phyloP scores from a whole-genome alignment of 35 echinoderm and acorn worm species.

The Holothuria glaberrima region DNA sequence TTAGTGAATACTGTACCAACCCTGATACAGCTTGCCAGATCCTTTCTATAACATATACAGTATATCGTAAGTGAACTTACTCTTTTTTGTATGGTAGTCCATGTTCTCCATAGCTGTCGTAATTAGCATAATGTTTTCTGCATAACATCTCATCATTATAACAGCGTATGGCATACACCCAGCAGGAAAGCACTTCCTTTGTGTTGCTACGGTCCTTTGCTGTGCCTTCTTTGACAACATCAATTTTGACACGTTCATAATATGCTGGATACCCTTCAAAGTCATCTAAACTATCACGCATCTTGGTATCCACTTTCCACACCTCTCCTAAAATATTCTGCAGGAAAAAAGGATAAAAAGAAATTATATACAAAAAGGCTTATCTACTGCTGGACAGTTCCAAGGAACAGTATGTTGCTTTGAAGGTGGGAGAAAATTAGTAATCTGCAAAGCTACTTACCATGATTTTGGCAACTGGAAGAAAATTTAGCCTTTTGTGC shows the following conservation, averaged over 20 bases:
- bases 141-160: not conserved
- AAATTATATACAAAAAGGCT: not conserved
- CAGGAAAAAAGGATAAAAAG: not conserved
- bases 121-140: not conserved
- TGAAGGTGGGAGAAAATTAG: too few species aligned
- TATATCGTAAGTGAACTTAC: constrained; percentile 44
- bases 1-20: too few species aligned
- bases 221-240: not conserved
- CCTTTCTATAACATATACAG: too few species aligned
- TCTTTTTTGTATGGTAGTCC: not conserved
- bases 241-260: constrained; percentile 8
- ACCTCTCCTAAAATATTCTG: constrained; percentile 33
- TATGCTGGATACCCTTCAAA: constrained; percentile 36
- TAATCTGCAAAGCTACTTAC: too few species aligned
- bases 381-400: not conserved
- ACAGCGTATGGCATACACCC: constrained; percentile 4
- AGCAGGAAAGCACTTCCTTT: not conserved
- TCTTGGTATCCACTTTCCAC: constrained; percentile 25
- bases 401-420: too few species aligned
- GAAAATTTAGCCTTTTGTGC: too few species aligned
- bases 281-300: not conserved
- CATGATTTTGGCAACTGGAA: too few species aligned
- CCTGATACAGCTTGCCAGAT: too few species aligned
- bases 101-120: constrained; percentile 45
- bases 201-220: not conserved